These are phyloP conservation scores for Hoplodrina blanda DNA, from an alignment of 2,888 invertebrate genomes.

Conservation along the genomic window DNA sequence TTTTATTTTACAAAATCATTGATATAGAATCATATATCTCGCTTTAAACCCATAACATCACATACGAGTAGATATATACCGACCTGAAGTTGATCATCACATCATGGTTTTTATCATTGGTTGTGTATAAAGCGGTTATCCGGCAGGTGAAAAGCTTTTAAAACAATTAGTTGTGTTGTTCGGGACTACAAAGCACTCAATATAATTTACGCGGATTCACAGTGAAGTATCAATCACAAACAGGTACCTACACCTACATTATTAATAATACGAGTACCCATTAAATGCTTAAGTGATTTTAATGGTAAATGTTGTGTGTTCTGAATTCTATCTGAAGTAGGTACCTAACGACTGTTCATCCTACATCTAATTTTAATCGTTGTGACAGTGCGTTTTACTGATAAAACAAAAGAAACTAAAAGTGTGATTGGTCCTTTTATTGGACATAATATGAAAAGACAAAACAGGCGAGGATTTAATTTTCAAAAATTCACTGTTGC, in stretches of 20 bases:
- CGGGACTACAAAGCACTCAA: constrained; percentile 72
- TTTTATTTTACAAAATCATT: no score
- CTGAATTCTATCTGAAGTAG: not conserved
- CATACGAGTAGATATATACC: not conserved
- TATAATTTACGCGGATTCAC: constrained; percentile 65
- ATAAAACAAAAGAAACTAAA: no score
- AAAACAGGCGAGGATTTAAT: not conserved
- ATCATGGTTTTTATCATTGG: constrained; percentile 59
- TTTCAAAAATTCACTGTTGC: not conserved
- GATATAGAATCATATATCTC: no score
- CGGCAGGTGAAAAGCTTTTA: constrained; percentile 82
- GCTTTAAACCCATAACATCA: no score
- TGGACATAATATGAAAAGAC: not conserved
- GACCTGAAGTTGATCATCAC: constrained; percentile 25
- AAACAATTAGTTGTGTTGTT: constrained; percentile 81
- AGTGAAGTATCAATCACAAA: constrained; percentile 43
- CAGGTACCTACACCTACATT: constrained; percentile 17
- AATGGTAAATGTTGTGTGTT: not conserved
- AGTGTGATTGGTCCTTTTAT: no score
- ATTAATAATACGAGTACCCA: constrained; percentile 12
- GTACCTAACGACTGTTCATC: not conserved
- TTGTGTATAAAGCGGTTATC: constrained; percentile 71
- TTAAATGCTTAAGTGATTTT: constrained; percentile 25
- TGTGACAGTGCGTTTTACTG: not conserved
- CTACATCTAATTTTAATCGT: not conserved